A percentile compares a stretch with the other conserved stretches of the same genome.
These are phyloP conservation scores for Sardinella longiceps DNA, from an alignment of 2,797 vertebrate genomes.

Conservation along the genomic window DNA sequence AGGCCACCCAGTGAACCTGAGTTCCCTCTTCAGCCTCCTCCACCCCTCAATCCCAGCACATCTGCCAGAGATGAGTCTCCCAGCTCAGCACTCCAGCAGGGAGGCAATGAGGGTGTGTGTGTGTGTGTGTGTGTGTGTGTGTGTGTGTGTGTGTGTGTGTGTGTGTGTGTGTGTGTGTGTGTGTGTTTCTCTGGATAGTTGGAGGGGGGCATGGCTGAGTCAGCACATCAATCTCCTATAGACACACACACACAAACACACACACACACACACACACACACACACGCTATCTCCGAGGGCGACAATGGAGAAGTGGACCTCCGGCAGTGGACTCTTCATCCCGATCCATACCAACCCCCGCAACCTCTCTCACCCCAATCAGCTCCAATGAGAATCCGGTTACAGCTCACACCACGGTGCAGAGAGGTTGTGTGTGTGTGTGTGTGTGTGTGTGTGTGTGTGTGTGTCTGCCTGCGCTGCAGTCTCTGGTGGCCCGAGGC, in stretches of 20 bases:
- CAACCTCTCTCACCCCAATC: slow-evolving; percentile 19
- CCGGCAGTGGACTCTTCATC: neutral
- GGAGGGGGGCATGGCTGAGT: neutral
- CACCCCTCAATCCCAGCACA: neutral
- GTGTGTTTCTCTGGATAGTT: too few species aligned
- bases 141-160: too few species aligned
- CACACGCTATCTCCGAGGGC: neutral
- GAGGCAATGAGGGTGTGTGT: neutral
- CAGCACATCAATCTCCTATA: slow-evolving; percentile 18
- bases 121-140: too few species aligned
- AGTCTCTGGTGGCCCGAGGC: neutral
- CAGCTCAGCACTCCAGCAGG: neutral
- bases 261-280: slow-evolving; percentile 4
- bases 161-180: too few species aligned
- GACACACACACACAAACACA: neutral
- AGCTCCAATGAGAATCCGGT: slow-evolving; percentile 4
- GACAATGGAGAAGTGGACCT: slow-evolving; percentile 4
- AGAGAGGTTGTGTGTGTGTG: neutral
- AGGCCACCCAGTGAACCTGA: neutral
- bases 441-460: neutral
- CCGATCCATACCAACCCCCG: neutral
- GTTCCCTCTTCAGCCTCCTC: neutral
- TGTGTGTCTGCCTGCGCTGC: neutral
- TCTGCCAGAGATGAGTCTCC: neutral
- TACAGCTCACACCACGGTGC: slow-evolving; percentile 1